Conservation (phyloP, 2,888 invertebrate genomes). For the Trichogramma evanescens region DNA sequence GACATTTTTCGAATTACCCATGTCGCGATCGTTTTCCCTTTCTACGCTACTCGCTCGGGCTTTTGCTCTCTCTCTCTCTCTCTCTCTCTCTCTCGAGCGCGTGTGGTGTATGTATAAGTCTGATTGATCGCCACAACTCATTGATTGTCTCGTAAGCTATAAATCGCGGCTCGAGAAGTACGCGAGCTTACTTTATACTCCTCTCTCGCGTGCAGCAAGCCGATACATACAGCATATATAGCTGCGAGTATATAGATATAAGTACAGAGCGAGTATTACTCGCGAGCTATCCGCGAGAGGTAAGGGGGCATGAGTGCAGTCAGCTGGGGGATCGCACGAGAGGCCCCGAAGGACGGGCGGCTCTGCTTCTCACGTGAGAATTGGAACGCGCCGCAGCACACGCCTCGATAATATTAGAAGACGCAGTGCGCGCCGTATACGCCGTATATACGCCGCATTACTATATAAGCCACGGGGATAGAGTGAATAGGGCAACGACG, state of each 20-base stretch:
- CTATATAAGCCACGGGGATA: too few species aligned
- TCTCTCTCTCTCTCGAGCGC: too few species aligned
- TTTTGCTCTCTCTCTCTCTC: too few species aligned
- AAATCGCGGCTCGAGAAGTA: slow-evolving; percentile 15
- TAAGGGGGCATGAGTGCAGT: too few species aligned
- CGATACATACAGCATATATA: not conserved
- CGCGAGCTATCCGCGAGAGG: not conserved
- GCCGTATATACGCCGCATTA: too few species aligned
- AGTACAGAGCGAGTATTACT: not conserved
- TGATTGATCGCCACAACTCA: slow-evolving; percentile 17
- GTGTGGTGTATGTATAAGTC: not conserved
- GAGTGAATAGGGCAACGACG: too few species aligned
- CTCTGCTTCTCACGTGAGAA: slow-evolving; percentile 17
- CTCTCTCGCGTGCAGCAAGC: too few species aligned
- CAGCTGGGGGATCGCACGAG: not conserved
- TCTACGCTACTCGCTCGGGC: not conserved
- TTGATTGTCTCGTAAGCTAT: slow-evolving; percentile 18
- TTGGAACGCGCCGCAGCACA: slow-evolving; percentile 11
- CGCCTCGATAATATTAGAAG: not conserved
- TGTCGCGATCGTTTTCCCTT: not conserved
- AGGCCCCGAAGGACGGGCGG: slow-evolving; percentile 15
- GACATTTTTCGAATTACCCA: slow-evolving; percentile 9
- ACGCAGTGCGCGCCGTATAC: too few species aligned
- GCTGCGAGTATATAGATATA: too few species aligned
- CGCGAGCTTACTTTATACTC: not conserved